Conservation (phyloP, 2,113 vertebrate genomes). For the Oncorhynchus masou region DNA sequence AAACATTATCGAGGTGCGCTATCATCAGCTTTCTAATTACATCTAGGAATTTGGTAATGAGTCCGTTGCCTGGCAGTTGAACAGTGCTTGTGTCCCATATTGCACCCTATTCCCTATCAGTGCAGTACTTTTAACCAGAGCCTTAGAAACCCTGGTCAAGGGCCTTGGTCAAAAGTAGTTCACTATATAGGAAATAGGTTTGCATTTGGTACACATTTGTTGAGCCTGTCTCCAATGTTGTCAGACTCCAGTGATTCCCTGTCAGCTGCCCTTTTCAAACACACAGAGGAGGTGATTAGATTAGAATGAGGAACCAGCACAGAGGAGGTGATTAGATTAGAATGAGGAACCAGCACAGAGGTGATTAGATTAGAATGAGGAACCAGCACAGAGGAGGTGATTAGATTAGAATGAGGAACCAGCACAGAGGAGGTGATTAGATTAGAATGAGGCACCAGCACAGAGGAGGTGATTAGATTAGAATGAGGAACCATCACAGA, state of each 20-base stretch:
- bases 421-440: constrained; percentile 19
- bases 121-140: too few species aligned
- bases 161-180: too few species aligned
- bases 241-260: constrained; percentile 16
- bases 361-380: too few species aligned
- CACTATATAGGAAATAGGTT: too few species aligned
- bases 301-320: constrained; percentile 19
- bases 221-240: not conserved
- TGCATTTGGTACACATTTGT: too few species aligned
- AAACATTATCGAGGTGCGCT: constrained; percentile 54
- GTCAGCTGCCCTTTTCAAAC: constrained; percentile 48
- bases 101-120: too few species aligned
- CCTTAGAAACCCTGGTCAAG: too few species aligned
- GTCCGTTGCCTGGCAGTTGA: constrained; percentile 7
- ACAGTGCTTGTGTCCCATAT: not conserved
- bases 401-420: too few species aligned
- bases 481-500: constrained; percentile 4
- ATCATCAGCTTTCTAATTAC: constrained; percentile 59
- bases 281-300: constrained; percentile 16
- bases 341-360: constrained; percentile 18
- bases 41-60: constrained; percentile 34
- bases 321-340: too few species aligned
- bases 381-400: constrained; percentile 19
- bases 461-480: too few species aligned
- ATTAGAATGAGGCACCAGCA: not conserved